Conservation (phyloP, 2,797 vertebrate genomes). For the Triplophysa bombifrons region DNA sequence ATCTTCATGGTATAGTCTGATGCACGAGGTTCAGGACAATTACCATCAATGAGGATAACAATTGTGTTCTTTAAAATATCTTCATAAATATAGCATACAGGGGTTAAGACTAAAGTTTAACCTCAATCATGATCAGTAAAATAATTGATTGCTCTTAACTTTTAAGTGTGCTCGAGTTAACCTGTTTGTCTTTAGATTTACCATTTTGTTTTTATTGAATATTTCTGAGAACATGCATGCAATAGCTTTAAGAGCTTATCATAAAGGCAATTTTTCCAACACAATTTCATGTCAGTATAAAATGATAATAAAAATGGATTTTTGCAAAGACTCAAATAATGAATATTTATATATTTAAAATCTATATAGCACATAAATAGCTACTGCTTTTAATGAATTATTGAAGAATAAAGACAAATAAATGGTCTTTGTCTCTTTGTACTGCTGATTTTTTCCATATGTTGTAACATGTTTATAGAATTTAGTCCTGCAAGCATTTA, state of each 20-base stretch:
- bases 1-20: no score
- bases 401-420: background rate
- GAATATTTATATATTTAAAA: background rate
- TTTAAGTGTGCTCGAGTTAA: background rate
- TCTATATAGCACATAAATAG: conserved; percentile 80
- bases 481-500: conserved; percentile 72
- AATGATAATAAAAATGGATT: background rate
- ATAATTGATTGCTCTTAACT: background rate
- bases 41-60: no score
- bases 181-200: background rate
- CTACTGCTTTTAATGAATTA: conserved; percentile 47
- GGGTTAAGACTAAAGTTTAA: background rate
- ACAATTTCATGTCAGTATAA: background rate
- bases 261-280: background rate
- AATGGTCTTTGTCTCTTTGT: background rate
- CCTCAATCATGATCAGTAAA: background rate
- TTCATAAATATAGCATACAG: no score
- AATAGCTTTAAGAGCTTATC: background rate
- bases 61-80: background rate
- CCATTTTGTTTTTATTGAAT: background rate
- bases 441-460: conserved; percentile 82
- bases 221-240: background rate
- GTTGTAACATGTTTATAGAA: background rate
- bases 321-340: background rate
- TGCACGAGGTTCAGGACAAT: no score